Conservation (phyloP, 1,140 invertebrate species). For the Zaprionus gabonicus region DNA sequence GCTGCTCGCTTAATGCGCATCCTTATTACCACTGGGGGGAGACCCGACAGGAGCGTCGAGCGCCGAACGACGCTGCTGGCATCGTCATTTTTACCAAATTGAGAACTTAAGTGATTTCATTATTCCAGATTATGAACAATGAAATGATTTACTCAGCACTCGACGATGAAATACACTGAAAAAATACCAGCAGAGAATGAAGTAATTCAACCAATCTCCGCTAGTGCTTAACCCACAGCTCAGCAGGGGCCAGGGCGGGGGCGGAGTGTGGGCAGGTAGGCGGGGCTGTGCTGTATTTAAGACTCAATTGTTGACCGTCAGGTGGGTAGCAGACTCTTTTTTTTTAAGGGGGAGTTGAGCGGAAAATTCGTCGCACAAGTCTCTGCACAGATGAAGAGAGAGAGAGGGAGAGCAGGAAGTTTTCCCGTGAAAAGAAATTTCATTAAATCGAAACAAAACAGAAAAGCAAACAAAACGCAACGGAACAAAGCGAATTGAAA, state of each 20-base stretch:
- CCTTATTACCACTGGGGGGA: slow-evolving; percentile 73
- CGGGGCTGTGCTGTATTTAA: slow-evolving; percentile 51
- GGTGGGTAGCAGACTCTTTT: slow-evolving; percentile 50
- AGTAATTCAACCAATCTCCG: slow-evolving; percentile 3
- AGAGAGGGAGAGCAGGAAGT: slow-evolving; percentile 33
- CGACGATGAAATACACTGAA: slow-evolving; percentile 1
- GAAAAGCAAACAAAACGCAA: neutral
- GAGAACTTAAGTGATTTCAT: slow-evolving; percentile 83
- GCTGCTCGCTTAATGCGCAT: slow-evolving; percentile 71
- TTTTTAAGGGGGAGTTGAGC: slow-evolving; percentile 9
- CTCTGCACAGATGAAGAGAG: neutral
- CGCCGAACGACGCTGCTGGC: slow-evolving; percentile 55
- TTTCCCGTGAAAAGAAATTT: slow-evolving; percentile 68
- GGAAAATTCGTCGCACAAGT: slow-evolving; percentile 12
- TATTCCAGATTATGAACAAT: slow-evolving; percentile 81
- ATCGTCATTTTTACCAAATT: slow-evolving; percentile 67
- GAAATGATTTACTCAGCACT: slow-evolving; percentile 76
- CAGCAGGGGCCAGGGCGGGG: neutral
- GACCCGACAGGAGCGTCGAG: slow-evolving; percentile 23
- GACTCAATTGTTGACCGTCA: slow-evolving; percentile 40
- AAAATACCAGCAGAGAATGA: neutral
- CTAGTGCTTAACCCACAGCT: slow-evolving; percentile 3
- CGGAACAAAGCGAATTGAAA: slow-evolving; percentile 33
- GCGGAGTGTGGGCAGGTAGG: fast-evolving
- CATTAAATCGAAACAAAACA: slow-evolving; percentile 66